phyloP scores from a whole-genome alignment of 1,140 invertebrate genomes.

The Pseudoatta argentina region DNA sequence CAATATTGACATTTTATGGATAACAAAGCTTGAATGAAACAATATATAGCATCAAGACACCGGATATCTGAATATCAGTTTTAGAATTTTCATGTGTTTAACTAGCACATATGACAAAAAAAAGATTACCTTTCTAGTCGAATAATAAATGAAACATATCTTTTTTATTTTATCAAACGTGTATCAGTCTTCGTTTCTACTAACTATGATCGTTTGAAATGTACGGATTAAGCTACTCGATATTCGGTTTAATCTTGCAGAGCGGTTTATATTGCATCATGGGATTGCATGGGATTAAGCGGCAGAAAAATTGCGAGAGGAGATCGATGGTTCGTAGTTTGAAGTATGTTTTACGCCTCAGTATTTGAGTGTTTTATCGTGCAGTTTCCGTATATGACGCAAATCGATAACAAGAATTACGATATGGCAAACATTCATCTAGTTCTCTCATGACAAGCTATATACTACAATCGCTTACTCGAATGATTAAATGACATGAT shows the following conservation, averaged over 20 bases:
- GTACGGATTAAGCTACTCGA: conserved; percentile 40
- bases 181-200: conserved; percentile 22
- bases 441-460: conserved; percentile 20
- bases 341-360: conserved; percentile 49
- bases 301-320: conserved; percentile 37
- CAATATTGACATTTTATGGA: conserved; percentile 29
- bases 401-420: conserved; percentile 25
- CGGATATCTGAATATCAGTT: neutral
- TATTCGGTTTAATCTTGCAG: conserved; percentile 61
- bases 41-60: neutral
- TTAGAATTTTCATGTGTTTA: neutral
- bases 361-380: conserved; percentile 31
- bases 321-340: conserved; percentile 28
- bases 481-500: neutral
- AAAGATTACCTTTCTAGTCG: neutral
- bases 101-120: neutral
- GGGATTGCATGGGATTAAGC: conserved; percentile 45
- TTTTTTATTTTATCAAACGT: neutral
- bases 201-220: conserved; percentile 22
- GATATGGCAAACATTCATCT: conserved; percentile 27
- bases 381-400: conserved; percentile 19
- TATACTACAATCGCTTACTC: neutral
- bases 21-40: neutral
- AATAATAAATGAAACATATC: neutral
- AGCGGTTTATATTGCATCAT: conserved; percentile 59